phyloP scores from a whole-genome alignment of 2,888 invertebrate genomes.

The Tachina fera region DNA sequence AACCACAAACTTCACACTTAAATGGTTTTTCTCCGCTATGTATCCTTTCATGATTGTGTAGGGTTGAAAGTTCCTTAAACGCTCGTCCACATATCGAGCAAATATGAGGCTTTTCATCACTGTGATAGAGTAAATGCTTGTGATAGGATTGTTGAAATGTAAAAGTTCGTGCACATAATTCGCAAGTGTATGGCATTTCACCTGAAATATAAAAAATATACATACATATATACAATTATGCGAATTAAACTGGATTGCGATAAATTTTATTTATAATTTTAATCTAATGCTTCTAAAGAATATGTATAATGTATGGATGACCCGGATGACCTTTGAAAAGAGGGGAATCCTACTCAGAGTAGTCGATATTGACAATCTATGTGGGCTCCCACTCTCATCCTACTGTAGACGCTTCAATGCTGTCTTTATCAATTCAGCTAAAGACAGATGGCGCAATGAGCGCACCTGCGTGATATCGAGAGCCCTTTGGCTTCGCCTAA shows the following conservation, averaged over 20 bases:
- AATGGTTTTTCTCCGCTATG: constrained; percentile 92
- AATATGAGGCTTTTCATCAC: constrained; percentile 91
- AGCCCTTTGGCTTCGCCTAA: no score
- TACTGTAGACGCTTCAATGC: no score
- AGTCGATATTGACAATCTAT: no score
- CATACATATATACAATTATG: not conserved
- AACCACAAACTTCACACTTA: constrained; percentile 94
- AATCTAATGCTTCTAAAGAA: no score
- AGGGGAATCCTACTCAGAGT: no score
- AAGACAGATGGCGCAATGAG: no score
- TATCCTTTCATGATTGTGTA: constrained; percentile 93
- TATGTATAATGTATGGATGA: no score
- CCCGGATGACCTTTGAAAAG: no score
- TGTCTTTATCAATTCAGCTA: no score
- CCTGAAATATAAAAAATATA: constrained; percentile 83
- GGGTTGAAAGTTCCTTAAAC: constrained; percentile 93
- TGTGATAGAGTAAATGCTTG: constrained; percentile 93
- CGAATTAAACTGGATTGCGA: not conserved
- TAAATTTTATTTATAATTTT: not conserved
- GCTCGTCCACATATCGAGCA: constrained; percentile 91
- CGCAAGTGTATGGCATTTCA: constrained; percentile 93
- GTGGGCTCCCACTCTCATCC: no score
- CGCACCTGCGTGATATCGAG: no score
- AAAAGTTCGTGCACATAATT: constrained; percentile 92
- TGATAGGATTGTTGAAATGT: constrained; percentile 96